Evolutionary conservation across 2,888 invertebrate genomes (phyloP), one percentile per base, ranked within the genome.

Genomic region (Panzeria rudis): DNA sequence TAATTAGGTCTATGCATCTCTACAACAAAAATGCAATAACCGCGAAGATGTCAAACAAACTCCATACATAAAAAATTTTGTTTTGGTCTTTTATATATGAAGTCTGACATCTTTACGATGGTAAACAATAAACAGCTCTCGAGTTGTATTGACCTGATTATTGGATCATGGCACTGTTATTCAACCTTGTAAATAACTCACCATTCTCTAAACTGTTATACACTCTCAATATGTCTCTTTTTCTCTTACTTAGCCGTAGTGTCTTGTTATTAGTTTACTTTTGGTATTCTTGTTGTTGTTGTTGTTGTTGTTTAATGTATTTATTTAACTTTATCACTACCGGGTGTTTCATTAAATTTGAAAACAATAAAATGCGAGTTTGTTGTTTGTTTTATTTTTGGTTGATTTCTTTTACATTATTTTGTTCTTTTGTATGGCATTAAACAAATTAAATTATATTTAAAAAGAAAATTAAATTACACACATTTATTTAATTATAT

Each of bases 401-500:
- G 17, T 71, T 59, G 71, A 29, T 56, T 61, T 38, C 66, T 69
- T 86, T 62, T 41, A 72, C 29, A 47, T 47, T 59, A 29, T 56
- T 25, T 66, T 86, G 64, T 61, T 77, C 54, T 81, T 77, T 68
- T 76, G 79, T 72, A 69, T 83, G 61, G 66, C 59, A 69, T 61
- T 52, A 75, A 81, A 81, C 61, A 69, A 75, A 69, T 72, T 64
- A 81, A 52, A 61, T 68, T 50, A 76, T 77, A 75, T 66, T 7
- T 72, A 80, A 80, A 83, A 47, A 69, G 79, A 87, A 71, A 73
- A 73, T 32, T 61, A 73, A 61, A 87, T 87, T 81, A 85, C 88
- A 87, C 81, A 86, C 84, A 87, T 86, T 87, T 86, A 88, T 86
- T 81, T 86, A 88, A 86, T 84, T 86, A 79, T 85, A 84, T 64